phyloP scores from a whole-genome alignment of 2,113 vertebrate genomes.

The Sylvia atricapilla region DNA sequence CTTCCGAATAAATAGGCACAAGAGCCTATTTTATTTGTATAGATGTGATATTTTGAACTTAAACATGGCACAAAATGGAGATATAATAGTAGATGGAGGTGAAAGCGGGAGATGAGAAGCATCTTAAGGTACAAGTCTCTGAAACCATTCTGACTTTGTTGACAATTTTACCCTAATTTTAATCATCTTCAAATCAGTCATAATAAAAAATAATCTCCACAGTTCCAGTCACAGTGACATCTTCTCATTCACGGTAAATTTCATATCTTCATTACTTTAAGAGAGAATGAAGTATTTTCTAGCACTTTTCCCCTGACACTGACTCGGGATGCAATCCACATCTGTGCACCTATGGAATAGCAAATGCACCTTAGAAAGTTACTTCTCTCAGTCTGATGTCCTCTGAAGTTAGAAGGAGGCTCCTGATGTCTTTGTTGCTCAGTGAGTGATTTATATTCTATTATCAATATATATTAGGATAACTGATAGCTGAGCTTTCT shows the following conservation, averaged over 20 bases:
- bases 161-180: background rate
- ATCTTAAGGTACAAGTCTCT: background rate
- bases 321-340: background rate
- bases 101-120: background rate
- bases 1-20: background rate
- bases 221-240: background rate
- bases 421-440: background rate
- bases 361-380: background rate
- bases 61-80: background rate
- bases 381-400: background rate
- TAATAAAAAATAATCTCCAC: background rate
- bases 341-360: background rate
- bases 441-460: background rate
- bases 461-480: background rate
- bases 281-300: background rate
- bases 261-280: background rate
- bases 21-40: background rate
- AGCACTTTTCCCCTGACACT: background rate
- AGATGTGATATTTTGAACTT: background rate
- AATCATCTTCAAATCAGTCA: background rate
- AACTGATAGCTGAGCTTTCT: background rate
- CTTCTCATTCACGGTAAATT: background rate
- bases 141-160: background rate
- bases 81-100: background rate
- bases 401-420: background rate